Evolutionary conservation across 2,797 vertebrate genomes (phyloP), one percentile per base, ranked within the genome.

Genomic region (Chrosomus eos): DNA sequence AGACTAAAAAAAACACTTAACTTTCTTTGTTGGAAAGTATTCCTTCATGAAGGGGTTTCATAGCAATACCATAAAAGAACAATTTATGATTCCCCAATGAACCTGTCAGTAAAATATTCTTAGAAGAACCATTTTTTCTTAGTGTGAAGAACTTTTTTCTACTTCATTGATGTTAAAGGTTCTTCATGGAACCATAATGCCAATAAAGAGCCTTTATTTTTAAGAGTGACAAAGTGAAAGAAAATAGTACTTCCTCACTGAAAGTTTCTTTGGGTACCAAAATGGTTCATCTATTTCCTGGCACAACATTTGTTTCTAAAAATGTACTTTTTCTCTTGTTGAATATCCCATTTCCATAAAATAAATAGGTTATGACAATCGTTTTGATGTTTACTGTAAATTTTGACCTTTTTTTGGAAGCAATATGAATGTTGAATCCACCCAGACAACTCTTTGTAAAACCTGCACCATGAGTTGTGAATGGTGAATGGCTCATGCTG

Each of bases 401-500:
- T 71, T 16, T 43, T 0, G 38, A 21, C 31, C 21, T 79, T 64
- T 43, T 64, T 40, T 43, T 7, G n/a, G n/a, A 75, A 55, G 36
- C 73, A 11, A 62, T 19, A 28, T 8, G 18, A 64, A 64, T 36
- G 19, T 73, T 64, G 13, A 73, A 60, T 74, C 28, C 21, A 74
- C 36, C 28, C 40, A 74, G 28, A 74, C 6, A 75, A 11, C 23
- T 45, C 66, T 80, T 83, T 74, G 60, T 53, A n/a, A 80, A 71
- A 58, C 36, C 55, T 74, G 38, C 14, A 28, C 78, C 67, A 26
- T 68, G 62, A 80, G 70, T 55, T 80, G 64, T 81, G 72, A 84
- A 58, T 66, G 84, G 86, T 80, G 68, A 87, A 85, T 40, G 55
- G 26, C 60, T 72, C 10, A 62, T 78, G 83, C 83, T 68, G n/a